Percentiles rank a stretch among this genome's conserved stretches.
Evolutionary conservation across 2,888 invertebrate genomes (phyloP).

Genomic region (Hemistola chrysoprasaria): DNA sequence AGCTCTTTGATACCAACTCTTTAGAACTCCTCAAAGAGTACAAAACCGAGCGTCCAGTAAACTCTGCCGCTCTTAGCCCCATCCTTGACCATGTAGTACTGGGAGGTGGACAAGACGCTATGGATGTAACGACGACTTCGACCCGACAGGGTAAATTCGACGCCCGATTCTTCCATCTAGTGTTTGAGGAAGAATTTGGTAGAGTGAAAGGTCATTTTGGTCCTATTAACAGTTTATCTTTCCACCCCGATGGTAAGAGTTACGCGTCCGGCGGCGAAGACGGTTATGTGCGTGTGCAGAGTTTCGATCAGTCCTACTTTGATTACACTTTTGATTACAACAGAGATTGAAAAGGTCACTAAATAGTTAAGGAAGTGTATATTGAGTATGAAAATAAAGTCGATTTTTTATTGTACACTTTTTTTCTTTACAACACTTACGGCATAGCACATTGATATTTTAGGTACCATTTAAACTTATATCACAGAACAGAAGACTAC

Average conservation of each 20-base stretch:
- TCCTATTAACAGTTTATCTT: conserved; percentile 98
- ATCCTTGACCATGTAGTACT: conserved; percentile 97
- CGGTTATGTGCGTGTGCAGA: conserved; percentile 97
- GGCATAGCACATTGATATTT: no score
- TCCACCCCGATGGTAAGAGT: conserved; percentile 98
- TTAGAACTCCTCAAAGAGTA: conserved; percentile 95
- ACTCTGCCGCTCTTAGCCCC: conserved; percentile 98
- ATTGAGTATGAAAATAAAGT: conserved; percentile 24
- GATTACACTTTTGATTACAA: conserved; percentile 96
- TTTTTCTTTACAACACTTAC: conserved; percentile 3
- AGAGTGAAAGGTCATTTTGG: conserved; percentile 99
- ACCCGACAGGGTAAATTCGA: conserved; percentile 98
- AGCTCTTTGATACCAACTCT: conserved; percentile 94
- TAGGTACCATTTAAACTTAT: no score
- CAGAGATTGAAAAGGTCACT: conserved; percentile 57
- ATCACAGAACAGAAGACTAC: no score
- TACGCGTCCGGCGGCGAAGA: conserved; percentile 99
- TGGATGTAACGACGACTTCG: conserved; percentile 98
- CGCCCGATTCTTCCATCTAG: conserved; percentile 95
- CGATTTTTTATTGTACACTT: conserved; percentile 18
- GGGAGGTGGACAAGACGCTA: conserved; percentile 99
- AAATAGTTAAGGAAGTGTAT: conserved; percentile 24
- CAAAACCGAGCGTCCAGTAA: conserved; percentile 98
- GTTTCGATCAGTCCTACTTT: conserved; percentile 97
- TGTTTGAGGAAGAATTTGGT: conserved; percentile 98